These are phyloP conservation scores for Melinopterus prodromus DNA, from an alignment of 2,888 invertebrate species.

Conservation along the genomic window DNA sequence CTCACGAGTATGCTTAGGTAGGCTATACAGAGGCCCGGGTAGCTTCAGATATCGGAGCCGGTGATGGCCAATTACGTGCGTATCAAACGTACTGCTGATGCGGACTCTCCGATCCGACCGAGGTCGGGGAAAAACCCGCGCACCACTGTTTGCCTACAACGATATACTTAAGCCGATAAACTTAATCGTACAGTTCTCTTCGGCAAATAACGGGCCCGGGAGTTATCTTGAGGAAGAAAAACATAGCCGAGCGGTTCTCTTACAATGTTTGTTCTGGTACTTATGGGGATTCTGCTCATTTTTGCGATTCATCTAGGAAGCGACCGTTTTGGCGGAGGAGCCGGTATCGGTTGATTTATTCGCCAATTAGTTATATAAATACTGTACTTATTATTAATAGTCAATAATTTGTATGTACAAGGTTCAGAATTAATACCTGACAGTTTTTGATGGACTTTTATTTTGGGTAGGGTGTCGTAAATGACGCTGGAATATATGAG, in stretches of 20 bases:
- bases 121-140: conserved; percentile 4
- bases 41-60: not conserved
- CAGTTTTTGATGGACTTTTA: too few relatives aligned
- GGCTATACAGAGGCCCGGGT: not conserved
- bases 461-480: too few relatives aligned
- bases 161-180: not conserved
- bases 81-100: not conserved
- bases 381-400: too few relatives aligned
- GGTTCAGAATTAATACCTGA: too few relatives aligned
- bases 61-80: not conserved
- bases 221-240: not conserved
- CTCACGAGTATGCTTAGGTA: not conserved
- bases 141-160: not conserved
- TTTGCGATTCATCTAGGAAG: too few relatives aligned
- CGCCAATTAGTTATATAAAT: too few relatives aligned
- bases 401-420: too few relatives aligned
- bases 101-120: not conserved
- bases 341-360: too few relatives aligned
- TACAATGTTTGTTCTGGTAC: not conserved
- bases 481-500: too few relatives aligned
- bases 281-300: not conserved
- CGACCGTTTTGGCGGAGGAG: too few relatives aligned
- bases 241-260: not conserved
- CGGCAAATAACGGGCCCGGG: not conserved
- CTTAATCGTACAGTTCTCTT: not conserved